Conservation (phyloP, 2,888 invertebrate species). For the Drosophila differens region DNA sequence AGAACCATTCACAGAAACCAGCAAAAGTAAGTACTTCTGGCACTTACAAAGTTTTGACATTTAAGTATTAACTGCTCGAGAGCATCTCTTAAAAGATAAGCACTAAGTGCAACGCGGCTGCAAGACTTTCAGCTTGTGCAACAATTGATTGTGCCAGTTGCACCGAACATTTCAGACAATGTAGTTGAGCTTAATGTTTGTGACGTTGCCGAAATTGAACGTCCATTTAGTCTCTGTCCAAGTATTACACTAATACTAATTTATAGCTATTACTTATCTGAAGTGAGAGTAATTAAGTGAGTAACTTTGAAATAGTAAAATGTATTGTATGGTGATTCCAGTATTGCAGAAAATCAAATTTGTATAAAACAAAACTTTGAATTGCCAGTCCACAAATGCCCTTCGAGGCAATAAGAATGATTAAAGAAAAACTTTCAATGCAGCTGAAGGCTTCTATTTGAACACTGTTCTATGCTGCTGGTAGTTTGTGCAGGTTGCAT, state of each 20-base stretch:
- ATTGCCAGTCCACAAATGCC: background rate
- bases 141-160: conserved; percentile 7
- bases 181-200: background rate
- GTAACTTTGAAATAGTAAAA: background rate
- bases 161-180: background rate
- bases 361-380: background rate
- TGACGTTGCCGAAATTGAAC: background rate
- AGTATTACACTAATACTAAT: background rate
- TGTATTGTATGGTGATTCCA: background rate
- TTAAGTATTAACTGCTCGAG: conserved; percentile 27
- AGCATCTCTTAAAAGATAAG: conserved; percentile 19
- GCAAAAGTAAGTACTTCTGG: conserved; percentile 33
- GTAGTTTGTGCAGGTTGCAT: background rate
- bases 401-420: background rate
- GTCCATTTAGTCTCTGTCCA: background rate
- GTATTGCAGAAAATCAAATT: background rate
- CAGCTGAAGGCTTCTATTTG: background rate
- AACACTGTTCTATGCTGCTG: background rate
- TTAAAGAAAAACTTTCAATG: background rate
- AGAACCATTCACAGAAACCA: background rate
- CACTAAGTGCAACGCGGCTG: conserved; percentile 28
- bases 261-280: background rate
- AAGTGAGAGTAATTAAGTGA: background rate
- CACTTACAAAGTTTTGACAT: conserved; percentile 44
- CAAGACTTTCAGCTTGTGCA: conserved; percentile 14